Evolutionary conservation across 2,888 invertebrate genomes (phyloP).

Genomic region (Nymphalis c-album): DNA sequence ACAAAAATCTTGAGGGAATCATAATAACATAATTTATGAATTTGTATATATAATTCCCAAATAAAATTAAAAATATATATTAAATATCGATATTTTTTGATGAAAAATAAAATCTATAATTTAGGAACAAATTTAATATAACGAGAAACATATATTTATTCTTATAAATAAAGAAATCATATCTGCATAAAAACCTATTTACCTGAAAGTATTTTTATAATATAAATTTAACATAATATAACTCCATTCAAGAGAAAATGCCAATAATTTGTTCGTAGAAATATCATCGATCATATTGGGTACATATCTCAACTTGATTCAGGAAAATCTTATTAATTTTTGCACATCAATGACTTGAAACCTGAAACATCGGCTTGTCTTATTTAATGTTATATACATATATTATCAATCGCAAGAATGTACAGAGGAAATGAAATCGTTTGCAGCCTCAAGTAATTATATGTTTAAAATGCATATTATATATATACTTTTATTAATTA

Average conservation of each 20-base stretch:
- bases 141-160: background rate
- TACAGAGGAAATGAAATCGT: no score
- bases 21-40: constrained; percentile 18
- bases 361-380: no score
- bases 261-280: no score
- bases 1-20: constrained; percentile 49
- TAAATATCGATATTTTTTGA: background rate
- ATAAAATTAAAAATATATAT: background rate
- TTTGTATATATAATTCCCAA: constrained; percentile 29
- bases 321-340: no score
- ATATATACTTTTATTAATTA: no score
- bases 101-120: background rate
- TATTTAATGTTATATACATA: no score
- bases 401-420: no score
- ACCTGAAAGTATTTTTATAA: background rate
- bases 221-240: background rate
- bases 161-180: background rate
- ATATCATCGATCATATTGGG: no score
- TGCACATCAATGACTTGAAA: no score
- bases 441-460: no score
- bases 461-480: no score
- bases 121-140: background rate
- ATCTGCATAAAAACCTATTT: background rate
- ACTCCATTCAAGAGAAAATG: background rate
- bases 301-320: no score